Evolutionary conservation across 2,113 vertebrate species (phyloP).

Genomic region (Eptesicus fuscus): DNA sequence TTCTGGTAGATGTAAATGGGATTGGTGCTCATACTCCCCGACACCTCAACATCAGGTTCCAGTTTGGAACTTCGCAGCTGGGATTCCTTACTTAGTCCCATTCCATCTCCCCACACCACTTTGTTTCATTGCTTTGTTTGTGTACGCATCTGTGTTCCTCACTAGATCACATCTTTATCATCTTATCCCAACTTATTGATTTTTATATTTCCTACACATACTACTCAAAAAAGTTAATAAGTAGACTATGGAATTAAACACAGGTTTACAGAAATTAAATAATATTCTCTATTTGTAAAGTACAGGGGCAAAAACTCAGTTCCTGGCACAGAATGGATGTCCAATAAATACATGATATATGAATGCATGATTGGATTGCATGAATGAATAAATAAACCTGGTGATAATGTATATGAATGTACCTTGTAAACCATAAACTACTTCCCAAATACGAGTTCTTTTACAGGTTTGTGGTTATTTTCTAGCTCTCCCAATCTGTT

Average conservation of each 20-base stretch:
- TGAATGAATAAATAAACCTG: neutral
- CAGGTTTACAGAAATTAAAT: neutral
- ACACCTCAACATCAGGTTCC: neutral
- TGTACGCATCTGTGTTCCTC: neutral
- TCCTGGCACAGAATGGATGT: neutral
- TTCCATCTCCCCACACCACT: neutral
- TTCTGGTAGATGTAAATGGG: neutral
- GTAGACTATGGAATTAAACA: neutral
- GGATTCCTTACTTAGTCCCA: neutral
- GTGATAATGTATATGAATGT: slow-evolving; percentile 9
- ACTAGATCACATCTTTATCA: neutral
- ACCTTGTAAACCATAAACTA: neutral
- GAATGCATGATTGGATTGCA: neutral
- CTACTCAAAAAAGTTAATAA: neutral
- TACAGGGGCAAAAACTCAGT: neutral
- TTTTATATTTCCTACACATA: neutral
- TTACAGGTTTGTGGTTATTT: neutral
- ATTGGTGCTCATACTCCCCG: neutral
- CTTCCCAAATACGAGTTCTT: neutral
- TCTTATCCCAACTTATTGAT: neutral
- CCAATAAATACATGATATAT: neutral
- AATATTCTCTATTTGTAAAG: neutral
- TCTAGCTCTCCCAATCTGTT: slow-evolving; percentile 1
- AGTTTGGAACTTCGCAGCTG: neutral
- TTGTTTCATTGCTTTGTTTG: neutral